Evolutionary conservation across 2,113 vertebrate genomes (phyloP), one percentile per base, ranked within the genome.

Genomic region (Alexandromys fortis): DNA sequence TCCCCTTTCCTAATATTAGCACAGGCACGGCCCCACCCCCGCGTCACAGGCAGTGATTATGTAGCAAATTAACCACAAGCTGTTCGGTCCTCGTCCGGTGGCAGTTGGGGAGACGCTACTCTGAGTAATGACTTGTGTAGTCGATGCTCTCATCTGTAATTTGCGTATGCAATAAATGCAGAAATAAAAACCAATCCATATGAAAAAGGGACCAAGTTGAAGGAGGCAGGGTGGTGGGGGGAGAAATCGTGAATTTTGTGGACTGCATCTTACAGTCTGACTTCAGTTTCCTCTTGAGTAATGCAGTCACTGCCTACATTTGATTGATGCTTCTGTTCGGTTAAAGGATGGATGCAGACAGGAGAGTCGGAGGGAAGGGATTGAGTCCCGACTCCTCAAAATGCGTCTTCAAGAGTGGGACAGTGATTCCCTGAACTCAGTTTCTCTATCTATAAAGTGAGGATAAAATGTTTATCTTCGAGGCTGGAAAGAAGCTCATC

Each of bases 61-160:
- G 98, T 98, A 99, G 98, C 98, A 99, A 98, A 99, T 99, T 99
- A 99, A 99, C 98, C 98, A 98, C 98, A 99, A 99, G 98, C 98
- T 99, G 98, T 99, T 99, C 98, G 70, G 98, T 98, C 98, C 98
- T 98, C 96, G 94, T 98, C 98, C 95, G 88, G 98, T 98, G 98
- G 98, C 98, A 98, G 98, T 98, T 98, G 98, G 98, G 98, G 98
- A 98, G 98, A 98, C 97, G 97, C 97, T 98, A 96, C 98, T 98
- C 98, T 99, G 98, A 99, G 98, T 99, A 99, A 99, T 99, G 98
- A 97, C 98, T 98, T 99, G 98, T 98, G 97, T 98, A 98, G 98
- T 94, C 58, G 98, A 98, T 96, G 98, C 98, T 99, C 98, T 99
- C 98, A 98, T 98, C 98, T 98, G 98, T 98, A 98, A 98, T 99